phyloP scores from a whole-genome alignment of 1,140 invertebrate genomes.

The Eufriesea mexicana region DNA sequence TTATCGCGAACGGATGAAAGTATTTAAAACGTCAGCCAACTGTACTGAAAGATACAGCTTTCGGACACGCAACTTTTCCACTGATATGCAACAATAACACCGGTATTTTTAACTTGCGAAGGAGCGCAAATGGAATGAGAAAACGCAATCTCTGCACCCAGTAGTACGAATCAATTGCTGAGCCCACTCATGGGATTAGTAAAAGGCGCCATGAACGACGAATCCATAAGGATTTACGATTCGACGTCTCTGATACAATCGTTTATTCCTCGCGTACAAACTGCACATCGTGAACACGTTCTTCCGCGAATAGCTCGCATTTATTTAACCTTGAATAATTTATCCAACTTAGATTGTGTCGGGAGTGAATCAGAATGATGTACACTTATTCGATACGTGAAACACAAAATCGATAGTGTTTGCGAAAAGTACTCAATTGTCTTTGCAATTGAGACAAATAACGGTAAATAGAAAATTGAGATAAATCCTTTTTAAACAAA shows the following conservation, averaged over 20 bases:
- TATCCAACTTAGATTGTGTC: background rate
- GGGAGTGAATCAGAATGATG: background rate
- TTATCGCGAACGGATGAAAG: background rate
- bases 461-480: too few species aligned
- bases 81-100: background rate
- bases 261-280: too few species aligned
- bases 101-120: background rate
- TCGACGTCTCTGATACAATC: background rate
- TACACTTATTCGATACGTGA: background rate
- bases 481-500: too few species aligned
- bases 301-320: background rate
- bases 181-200: constrained; percentile 15
- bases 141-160: background rate
- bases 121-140: background rate
- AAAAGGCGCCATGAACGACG: background rate
- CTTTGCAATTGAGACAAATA: background rate
- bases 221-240: too few species aligned
- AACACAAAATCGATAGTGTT: background rate
- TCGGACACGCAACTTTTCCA: background rate
- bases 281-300: background rate
- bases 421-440: background rate
- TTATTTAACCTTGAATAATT: background rate
- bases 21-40: too few species aligned
- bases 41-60: background rate
- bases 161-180: constrained; percentile 58